A percentile compares a stretch with the other conserved stretches of the same genome.
Conservation (phyloP, 92 coral and sea anemone species). For the Scolanthus callimorphus region DNA sequence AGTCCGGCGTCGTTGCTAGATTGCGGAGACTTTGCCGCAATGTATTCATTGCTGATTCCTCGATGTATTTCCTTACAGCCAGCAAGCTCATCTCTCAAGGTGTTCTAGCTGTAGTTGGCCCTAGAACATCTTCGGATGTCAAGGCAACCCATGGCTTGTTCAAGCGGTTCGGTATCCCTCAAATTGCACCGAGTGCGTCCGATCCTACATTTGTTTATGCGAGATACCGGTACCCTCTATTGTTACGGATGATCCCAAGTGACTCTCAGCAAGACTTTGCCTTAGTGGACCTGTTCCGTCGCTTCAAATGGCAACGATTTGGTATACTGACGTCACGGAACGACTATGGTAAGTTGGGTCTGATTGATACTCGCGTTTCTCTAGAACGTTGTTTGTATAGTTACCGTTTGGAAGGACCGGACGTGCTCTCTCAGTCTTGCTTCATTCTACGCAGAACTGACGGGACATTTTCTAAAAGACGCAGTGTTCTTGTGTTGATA, state of each 20-base stretch:
- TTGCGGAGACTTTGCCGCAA: not conserved
- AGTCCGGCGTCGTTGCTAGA: not conserved
- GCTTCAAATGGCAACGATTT: constrained; percentile 62
- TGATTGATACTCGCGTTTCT: too few species aligned
- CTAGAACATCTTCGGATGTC: constrained; percentile 61
- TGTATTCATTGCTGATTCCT: not conserved
- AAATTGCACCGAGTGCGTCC: constrained; percentile 59
- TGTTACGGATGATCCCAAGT: constrained; percentile 59
- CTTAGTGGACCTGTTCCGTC: constrained; percentile 16
- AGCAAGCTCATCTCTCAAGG: constrained; percentile 66
- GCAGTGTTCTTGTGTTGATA: too few species aligned
- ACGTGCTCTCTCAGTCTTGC: too few species aligned
- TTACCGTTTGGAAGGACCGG: too few species aligned
- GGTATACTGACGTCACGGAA: constrained; percentile 65
- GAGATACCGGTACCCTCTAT: constrained; percentile 34
- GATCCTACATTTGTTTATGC: constrained; percentile 47
- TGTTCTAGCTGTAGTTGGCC: constrained; percentile 71
- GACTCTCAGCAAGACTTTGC: constrained; percentile 24
- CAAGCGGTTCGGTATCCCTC: constrained; percentile 57
- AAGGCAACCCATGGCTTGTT: constrained; percentile 53
- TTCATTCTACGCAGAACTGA: too few species aligned
- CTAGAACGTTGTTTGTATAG: too few species aligned
- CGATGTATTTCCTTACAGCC: constrained; percentile 32
- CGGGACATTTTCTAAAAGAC: too few species aligned
- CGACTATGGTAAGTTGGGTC: constrained; percentile 80